Base-by-base conservation (phyloP, 2,113 vertebrate genomes). In the Numenius arquata region DNA sequence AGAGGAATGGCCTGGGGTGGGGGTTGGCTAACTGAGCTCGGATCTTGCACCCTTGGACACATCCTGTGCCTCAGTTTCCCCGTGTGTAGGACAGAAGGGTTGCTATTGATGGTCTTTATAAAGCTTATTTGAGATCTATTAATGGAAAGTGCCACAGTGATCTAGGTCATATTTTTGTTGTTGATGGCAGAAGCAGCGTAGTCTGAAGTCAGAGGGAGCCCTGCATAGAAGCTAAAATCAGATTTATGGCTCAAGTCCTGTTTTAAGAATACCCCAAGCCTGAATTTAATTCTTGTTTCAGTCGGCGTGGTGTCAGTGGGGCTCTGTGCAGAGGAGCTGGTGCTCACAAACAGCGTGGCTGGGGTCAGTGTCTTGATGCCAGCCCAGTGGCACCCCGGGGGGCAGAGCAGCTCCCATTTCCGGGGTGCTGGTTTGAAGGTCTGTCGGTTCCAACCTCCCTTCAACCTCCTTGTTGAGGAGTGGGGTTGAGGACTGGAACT, bases 281-380 rank as follows among this genome's bases (percentile, higher is more conserved):
- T 19, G 61, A n/a, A 8, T 36, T 27, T 3, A 27, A 5, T 8
- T 5, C 8, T 11, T 2, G 5, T 26, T 27, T 8, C 6, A 32
- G 43, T 5, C 52, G 43, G 36, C 0, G 0, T 1, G 41, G 56
- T 66, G 50, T 3, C 36, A 2, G 15, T 0, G 16, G 38, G 63
- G 61, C 7, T 85, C 72, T n/a, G 65, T 3, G 23, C 48, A 29
- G 66, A 38, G 50, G 62, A 38, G 34, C 47, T 1, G 1, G 11
- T 3, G 50, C n/a, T 50, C 23, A 23, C 38, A 27, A 5, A 5
- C 11, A 25, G 1, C 0, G 1, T 15, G 56, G 52, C 32, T 43
- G 47, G 6, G 21, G 22, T 27, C 11, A 5, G 15, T 8, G 53
- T 9, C 23, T 45, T 11, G 34, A 30, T 52, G 43, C 36, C 43